Evolutionary conservation across 2,113 vertebrate species (phyloP).

Genomic region (Scatophagus argus): DNA sequence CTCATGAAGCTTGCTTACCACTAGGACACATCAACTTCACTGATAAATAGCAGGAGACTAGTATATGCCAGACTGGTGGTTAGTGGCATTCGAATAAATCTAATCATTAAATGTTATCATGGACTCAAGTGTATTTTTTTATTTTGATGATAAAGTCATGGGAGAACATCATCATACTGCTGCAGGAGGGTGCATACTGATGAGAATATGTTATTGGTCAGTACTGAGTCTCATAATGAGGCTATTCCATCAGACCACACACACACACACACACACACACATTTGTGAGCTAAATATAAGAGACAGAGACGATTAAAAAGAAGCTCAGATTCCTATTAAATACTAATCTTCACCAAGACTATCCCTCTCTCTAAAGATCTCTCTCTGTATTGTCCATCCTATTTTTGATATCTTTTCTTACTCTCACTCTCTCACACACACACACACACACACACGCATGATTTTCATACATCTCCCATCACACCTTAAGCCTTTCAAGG

Average conservation of each 20-base stretch:
- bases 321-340: conserved; percentile 68
- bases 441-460: neutral
- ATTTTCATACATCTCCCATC: conserved; percentile 54
- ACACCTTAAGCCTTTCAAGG: conserved; percentile 61
- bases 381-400: conserved; percentile 25
- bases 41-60: neutral
- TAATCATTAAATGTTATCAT: neutral
- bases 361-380: conserved; percentile 26
- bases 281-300: conserved; percentile 47
- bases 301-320: conserved; percentile 55
- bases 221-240: conserved; percentile 40
- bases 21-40: neutral
- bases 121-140: neutral
- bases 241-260: neutral
- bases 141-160: neutral
- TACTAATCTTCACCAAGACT: conserved; percentile 51
- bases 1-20: neutral
- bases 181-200: neutral
- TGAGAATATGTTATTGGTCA: conserved; percentile 23
- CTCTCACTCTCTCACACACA: neutral
- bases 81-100: neutral
- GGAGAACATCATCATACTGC: neutral
- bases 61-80: neutral
- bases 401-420: conserved; percentile 33
- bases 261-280: conserved; percentile 8